Base-by-base conservation (phyloP, 2,797 vertebrate genomes). In the Danio albolineatus region DNA sequence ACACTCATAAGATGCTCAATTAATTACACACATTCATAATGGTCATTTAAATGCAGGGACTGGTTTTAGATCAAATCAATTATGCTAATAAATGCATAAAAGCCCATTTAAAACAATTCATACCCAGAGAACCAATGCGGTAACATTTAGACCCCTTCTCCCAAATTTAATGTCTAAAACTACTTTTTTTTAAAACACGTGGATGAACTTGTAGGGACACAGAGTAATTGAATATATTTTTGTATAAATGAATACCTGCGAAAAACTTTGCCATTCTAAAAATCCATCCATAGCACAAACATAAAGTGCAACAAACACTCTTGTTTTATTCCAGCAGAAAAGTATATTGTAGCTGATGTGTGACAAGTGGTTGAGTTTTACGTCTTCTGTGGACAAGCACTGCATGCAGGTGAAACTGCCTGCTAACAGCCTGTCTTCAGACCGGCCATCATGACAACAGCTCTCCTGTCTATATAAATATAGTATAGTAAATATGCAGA, bases 51-150 rank as follows among this genome's bases (percentile, higher is more conserved):
- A 85, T 86, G 85, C 82, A 81, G 67, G 46, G 69, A 73, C 49
- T 79, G 71, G 64, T 84, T 84, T 78, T 82, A 70, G 16, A 72
- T 76, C 38, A 77, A 82, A 84, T 85, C 69, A 86, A 86, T 86
- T 87, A 87, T 87, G 86, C 80, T 84, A 86, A 87, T 87, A 78
- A 84, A 77, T 60, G 80, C 80, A 84, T 39, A 67, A 82, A 86
- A 86, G 73, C 80, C 69, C 62, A 81, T 84, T 84, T 81, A 82
- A 86, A 83, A 85, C 64, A 66, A 82, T 67, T 76, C 75, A 69
- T 73, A 69, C 54, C 19, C 59, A 48, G 51, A 44, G 49, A 78
- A 46, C 51, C 3, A 48, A 41, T 19, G 60, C 19, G 6, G 39
- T 60, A 19, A 80, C 46, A 61, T 82, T 80, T 67, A 59, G 54